Percentiles rank a stretch among this genome's conserved stretches.
These are phyloP conservation scores for Botia almorhae DNA, from an alignment of 2,797 vertebrate genomes.

Conservation along the genomic window DNA sequence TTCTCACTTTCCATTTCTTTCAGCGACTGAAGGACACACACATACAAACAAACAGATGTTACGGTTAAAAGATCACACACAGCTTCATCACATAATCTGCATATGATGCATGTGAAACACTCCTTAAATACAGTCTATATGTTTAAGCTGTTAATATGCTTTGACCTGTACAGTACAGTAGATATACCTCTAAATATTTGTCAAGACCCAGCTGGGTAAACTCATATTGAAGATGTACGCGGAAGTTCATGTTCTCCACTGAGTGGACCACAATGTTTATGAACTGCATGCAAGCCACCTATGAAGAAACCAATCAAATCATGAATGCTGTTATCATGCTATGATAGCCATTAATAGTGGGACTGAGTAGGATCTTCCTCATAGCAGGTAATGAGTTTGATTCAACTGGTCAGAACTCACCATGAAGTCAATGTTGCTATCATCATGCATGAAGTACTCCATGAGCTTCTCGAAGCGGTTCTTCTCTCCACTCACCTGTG, in stretches of 20 bases:
- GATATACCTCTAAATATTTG: constrained; percentile 88
- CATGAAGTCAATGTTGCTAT: constrained; percentile 98
- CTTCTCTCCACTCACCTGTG: constrained; percentile 89
- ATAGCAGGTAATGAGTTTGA: neutral
- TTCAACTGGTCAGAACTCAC: constrained; percentile 70
- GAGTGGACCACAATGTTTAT: constrained; percentile 98
- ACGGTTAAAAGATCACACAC: constrained; percentile 28
- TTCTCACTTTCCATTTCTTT: constrained; percentile 92
- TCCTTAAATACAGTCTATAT: neutral
- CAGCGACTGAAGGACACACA: constrained; percentile 73
- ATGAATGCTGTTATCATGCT: neutral
- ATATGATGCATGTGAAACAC: no score
- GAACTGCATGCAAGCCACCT: constrained; percentile 99
- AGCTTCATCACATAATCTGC: neutral
- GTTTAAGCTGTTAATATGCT: neutral
- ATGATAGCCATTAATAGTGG: no score
- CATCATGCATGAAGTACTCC: constrained; percentile 93
- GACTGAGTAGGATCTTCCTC: neutral
- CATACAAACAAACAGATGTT: constrained; percentile 29
- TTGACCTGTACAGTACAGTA: neutral
- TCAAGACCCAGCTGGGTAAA: constrained; percentile 92
- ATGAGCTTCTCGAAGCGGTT: constrained; percentile 96
- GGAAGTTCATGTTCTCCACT: constrained; percentile 98
- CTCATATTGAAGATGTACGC: constrained; percentile 94
- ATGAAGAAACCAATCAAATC: neutral